Evolutionary conservation across 2,797 vertebrate species (phyloP).

Genomic region (Pyrocephalus nanus): DNA sequence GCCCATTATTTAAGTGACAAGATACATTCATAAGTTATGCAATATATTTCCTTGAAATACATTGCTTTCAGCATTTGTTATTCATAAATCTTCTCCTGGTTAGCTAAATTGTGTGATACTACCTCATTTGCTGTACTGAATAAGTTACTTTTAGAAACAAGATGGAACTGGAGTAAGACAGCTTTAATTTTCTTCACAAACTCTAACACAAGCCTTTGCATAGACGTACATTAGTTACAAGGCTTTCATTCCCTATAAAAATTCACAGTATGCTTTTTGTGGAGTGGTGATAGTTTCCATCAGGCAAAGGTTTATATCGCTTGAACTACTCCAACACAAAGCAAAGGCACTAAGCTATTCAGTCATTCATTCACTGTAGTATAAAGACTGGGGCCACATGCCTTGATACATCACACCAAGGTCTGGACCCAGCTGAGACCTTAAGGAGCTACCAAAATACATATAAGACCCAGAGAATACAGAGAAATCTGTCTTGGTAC

Average conservation of each 20-base stretch:
- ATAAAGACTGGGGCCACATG: neutral
- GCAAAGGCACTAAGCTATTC: neutral
- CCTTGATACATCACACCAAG: neutral
- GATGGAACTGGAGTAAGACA: neutral
- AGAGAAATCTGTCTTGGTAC: neutral
- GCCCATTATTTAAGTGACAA: neutral
- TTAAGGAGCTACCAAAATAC: neutral
- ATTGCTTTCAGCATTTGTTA: neutral
- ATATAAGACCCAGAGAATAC: neutral
- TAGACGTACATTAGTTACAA: neutral
- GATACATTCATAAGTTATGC: neutral
- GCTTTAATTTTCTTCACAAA: neutral
- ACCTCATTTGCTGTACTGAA: neutral
- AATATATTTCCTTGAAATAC: neutral
- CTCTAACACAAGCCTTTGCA: neutral
- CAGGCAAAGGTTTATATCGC: neutral
- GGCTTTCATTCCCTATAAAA: neutral
- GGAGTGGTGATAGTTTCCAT: neutral
- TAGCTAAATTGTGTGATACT: neutral
- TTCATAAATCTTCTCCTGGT: neutral
- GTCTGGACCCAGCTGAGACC: neutral
- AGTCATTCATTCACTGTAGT: neutral
- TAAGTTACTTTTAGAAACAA: neutral
- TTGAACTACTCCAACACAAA: neutral
- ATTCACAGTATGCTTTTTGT: neutral